Evolutionary conservation across 2,797 vertebrate species (phyloP), one percentile per base, ranked within the genome.

Genomic region (Protosalanx chinensis): DNA sequence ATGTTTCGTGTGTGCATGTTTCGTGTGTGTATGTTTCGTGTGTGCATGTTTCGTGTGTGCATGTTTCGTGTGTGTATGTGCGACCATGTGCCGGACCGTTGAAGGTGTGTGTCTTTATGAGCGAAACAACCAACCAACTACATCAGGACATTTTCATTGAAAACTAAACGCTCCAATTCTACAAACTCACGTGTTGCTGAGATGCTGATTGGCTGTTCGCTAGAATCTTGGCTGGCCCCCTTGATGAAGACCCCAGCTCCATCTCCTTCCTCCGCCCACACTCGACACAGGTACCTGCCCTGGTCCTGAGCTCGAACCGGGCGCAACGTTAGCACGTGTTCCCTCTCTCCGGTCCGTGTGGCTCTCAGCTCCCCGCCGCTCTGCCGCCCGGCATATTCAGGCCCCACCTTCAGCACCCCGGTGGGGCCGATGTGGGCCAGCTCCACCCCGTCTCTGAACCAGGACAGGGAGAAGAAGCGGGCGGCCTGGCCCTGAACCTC

Each of bases 261-360:
- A 3, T 72, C 72, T 79, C 84, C 89, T 5, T 79, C 56, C 79
- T 92, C 71, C 73, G 93, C 91, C 0, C 80, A 91, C 18, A 90
- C 92, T 4, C 81, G 84, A 65, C 95, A 98, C 5, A 65, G 67
- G 79, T 96, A 97, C 0, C 3, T 6, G 0, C 95, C 97, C 0
- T 86, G 79, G 66, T 97, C 95, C 61, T 89, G 75, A 5, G 87
- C 78, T 64, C 79, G 84, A 64, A 82, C 84, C 2, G 91, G 80
- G 13, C 57, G 86, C 70, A 97, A 56, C 41, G 41, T 88, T 59
- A 99, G 85, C 51, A 71, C 49, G 49, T 95, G 95, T 73, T 90
- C 66, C 0, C 53, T 53, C n/a, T 86, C 77, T 27, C 72, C 88
- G 32, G 56, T 76, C 70, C 94, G 93, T 5, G 83, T 78, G 0